Base-by-base conservation (phyloP, 2,888 invertebrate genomes). In the Pachycephus smyrnensis region DNA sequence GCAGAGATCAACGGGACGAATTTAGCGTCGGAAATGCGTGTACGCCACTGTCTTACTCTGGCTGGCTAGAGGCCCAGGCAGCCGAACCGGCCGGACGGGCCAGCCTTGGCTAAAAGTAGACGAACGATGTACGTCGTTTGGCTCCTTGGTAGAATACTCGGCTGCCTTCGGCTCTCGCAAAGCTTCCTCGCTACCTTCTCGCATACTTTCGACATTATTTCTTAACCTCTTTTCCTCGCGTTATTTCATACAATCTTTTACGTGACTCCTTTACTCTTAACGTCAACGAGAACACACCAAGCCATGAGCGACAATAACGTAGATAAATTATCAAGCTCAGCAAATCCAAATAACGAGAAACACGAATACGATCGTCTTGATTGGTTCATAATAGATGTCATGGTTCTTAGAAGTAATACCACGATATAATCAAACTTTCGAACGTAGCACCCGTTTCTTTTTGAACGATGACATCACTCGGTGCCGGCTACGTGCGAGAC, bases 21-120 rank as follows among this genome's bases (percentile, higher is more conserved):
- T 89, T 90, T 91, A 90, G 90, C 89, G 88, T 90, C 87, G 89
- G 88, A 89, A 90, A 90, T 88, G 87, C 89, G 90, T 88, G 85
- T 84, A 81, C 82, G 83, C 81, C 83, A 79, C 85, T 86, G 83
- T 84, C 85, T 84, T 85, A 82, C 82, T 82, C 83, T 83, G 73
- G 85, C 85, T 89, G 89, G 88, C 89, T 86, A 84, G 83, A 81
- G 84, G 87, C 88, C 89, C 89, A 88, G 88, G 83, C 86, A 84
- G 81, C 73, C 69, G 76, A 79, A 80, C 77, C 81, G 78, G 81
- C 73, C 69, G 76, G 78, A 80, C 77, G 81, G 78, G 81, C 80
- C 83, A 87, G 89, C 89, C 88, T 89, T 88, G 89, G 90, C 91
- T 91, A 91, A 91, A 91, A 91, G 90, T 91, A 91, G 90, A 89